These are phyloP conservation scores for Micropoecilia bifurca DNA, from an alignment of 2,797 vertebrate genomes.

Conservation along the genomic window DNA sequence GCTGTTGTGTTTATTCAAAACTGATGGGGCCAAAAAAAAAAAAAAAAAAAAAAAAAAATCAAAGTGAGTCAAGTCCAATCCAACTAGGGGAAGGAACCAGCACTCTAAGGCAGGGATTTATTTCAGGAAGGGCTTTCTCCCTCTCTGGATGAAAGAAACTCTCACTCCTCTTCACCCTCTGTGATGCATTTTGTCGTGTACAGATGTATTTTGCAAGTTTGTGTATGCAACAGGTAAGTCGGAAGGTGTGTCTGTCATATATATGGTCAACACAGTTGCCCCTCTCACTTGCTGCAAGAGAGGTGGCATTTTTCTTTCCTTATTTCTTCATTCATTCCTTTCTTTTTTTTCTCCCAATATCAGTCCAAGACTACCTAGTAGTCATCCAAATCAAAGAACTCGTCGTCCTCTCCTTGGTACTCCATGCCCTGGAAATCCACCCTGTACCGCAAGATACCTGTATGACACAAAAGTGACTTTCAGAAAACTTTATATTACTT, in stretches of 20 bases:
- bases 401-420: slow-evolving; percentile 98
- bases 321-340: slow-evolving; percentile 85
- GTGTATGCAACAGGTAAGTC: slow-evolving; percentile 77
- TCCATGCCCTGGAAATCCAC: slow-evolving; percentile 99
- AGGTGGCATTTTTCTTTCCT: slow-evolving; percentile 82
- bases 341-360: slow-evolving; percentile 76
- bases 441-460: slow-evolving; percentile 99
- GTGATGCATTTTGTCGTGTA: slow-evolving; percentile 71
- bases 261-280: slow-evolving; percentile 78
- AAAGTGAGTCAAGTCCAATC: slow-evolving; percentile 84
- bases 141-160: slow-evolving; percentile 81
- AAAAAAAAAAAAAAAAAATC: slow-evolving; percentile 60
- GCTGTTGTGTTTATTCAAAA: slow-evolving; percentile 89
- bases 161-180: slow-evolving; percentile 80
- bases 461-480: slow-evolving; percentile 41
- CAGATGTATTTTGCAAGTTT: slow-evolving; percentile 76
- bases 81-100: slow-evolving; percentile 84
- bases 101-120: slow-evolving; percentile 85
- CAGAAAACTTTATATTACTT: slow-evolving; percentile 8
- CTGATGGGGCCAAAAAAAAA: slow-evolving; percentile 52
- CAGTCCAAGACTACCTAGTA: slow-evolving; percentile 98
- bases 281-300: slow-evolving; percentile 84
- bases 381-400: slow-evolving; percentile 99
- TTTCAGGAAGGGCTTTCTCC: slow-evolving; percentile 80
- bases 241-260: slow-evolving; percentile 79